Evolutionary conservation across 2,888 invertebrate genomes (phyloP), one percentile per base, ranked within the genome.

Genomic region (Hydropsyche betteni): DNA sequence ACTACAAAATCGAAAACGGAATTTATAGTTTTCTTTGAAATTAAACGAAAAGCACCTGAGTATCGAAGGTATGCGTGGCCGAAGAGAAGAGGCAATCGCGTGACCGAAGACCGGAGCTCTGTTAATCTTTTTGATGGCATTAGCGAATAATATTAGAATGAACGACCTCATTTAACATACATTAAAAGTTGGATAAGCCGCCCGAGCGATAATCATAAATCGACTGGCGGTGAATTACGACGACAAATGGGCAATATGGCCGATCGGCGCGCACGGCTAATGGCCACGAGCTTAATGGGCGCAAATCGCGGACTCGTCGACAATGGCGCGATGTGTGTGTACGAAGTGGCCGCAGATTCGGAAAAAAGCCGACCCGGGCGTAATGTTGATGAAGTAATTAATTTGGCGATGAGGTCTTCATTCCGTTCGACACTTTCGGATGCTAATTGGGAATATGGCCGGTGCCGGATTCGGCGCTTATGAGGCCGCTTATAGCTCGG

Each of bases 111-210:
- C 72, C 53, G 52, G 34, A 24, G 24, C 24, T 70, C 52, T 14
- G 64, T 34, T 53, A 55, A 34, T 51, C 52, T 64, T 74, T 58
- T 69, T 36, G 61, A 61, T 33, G 70, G 58, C 70, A 75, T 70
- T 75, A 70, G 69, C 70, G 44, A 33, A 58, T 51, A 70, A 75
- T 70, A 70, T 75, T 70, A 53, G 64, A 69, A 70, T 14, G 69
- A 75, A 75, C 70, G 69, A 70, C 75, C 70, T 44, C 69, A 70
- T 68, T 75, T 75, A 75, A 75, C 69, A 70, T 75, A 70, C 50
- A 44, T 75, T 70, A 69, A 75, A 70, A 69, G 61, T 70, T 70
- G 69, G 10, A 38, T 38, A 52, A 52, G 53, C 58, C 58, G 52
- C 53, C 44, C 51, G 55, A 58, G 36, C 69, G 50, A 69, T 74